Percentiles rank a stretch among this genome's conserved stretches.
Conservation (phyloP, 1,140 invertebrate species). For the Rhopalosiphum padi region DNA sequence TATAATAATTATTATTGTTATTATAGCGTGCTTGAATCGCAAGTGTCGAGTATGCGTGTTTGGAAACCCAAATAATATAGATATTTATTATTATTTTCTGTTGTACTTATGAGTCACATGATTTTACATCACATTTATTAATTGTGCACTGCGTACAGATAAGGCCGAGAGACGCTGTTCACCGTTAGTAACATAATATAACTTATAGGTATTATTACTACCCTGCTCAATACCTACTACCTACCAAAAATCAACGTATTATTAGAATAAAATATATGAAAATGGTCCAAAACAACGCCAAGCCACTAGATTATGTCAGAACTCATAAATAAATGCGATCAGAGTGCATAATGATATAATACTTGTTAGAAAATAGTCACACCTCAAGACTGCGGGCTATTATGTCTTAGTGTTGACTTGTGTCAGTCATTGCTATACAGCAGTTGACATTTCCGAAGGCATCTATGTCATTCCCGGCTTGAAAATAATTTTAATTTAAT, state of each 20-base stretch:
- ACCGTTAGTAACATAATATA: no score
- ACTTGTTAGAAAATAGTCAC: neutral
- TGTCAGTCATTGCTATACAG: neutral
- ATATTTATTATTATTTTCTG: no score
- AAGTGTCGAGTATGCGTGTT: neutral
- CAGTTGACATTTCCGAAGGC: neutral
- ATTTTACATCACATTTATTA: no score
- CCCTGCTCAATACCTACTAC: no score
- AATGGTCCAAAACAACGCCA: neutral
- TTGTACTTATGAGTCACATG: no score
- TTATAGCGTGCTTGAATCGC: neutral
- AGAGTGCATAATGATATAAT: neutral
- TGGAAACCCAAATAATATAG: no score
- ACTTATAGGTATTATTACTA: no score
- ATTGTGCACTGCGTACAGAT: no score
- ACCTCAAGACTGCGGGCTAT: neutral
- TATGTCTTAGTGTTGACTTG: neutral
- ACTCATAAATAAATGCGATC: neutral
- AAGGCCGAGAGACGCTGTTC: no score
- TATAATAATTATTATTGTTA: neutral
- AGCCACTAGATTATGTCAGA: no score
- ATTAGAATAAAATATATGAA: neutral
- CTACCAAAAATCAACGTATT: neutral
- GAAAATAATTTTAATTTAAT: conserved; percentile 1
- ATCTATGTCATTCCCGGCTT: neutral